Base-by-base conservation (phyloP, 2,888 invertebrate genomes). In the Eugnorisma glareosa region DNA sequence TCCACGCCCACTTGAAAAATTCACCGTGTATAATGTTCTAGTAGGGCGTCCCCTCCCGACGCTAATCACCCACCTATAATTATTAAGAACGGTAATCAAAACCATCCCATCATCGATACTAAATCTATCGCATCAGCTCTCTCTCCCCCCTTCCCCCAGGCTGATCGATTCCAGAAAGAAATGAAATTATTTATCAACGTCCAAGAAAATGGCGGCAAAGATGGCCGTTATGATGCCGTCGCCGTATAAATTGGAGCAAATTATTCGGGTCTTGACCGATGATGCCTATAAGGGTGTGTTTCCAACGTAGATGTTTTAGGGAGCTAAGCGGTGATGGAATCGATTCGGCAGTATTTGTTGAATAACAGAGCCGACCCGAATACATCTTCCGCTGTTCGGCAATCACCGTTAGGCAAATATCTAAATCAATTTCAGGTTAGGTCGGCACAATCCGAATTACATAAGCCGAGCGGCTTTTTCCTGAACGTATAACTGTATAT, bases 151-250 rank as follows among this genome's bases (percentile, higher is more conserved):
- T 3, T 0, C n/a, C n/a, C 63, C 45, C 2, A 40, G 59, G 61
- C 67, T 74, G 84, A 89, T 87, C 81, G 79, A 76, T 79, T 73
- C 13, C 35, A 72, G 61, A 92, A 92, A 92, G 92, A 94, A 94
- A 94, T 93, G 94, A 94, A 94, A 94, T 94, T 94, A 94, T 94
- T 93, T 94, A 92, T 94, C 94, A 94, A 94, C 91, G 94, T 94
- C 94, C 83, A 77, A 89, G 86, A 87, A 93, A 94, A 93, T 93
- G 92, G 92, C 79, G 77, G 86, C 79, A 89, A 86, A 91, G 90
- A 90, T 90, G 91, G 90, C 84, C 89, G 90, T 86, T 92, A 91
- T 92, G 92, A 93, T 89, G 92, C 90, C 91, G 91, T 89, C 88
- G 66, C 82, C 84, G 89, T 93, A 93, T 92, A 93, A 93, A 94